phyloP scores from a whole-genome alignment of 1,140 invertebrate genomes.

The Subanguina moxae region DNA sequence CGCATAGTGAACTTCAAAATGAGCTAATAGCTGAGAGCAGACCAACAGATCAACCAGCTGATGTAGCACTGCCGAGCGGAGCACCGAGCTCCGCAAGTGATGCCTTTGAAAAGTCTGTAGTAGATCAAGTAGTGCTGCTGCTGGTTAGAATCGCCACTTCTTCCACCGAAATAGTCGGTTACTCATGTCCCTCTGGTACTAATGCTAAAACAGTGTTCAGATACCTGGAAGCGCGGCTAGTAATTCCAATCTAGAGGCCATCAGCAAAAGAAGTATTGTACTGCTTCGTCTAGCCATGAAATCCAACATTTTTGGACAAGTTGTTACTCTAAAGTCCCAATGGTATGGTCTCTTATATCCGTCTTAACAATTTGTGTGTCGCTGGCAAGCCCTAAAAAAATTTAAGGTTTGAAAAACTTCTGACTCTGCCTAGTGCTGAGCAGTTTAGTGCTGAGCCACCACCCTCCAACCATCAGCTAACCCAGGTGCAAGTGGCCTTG shows the following conservation, averaged over 20 bases:
- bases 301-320: slow-evolving; percentile 45
- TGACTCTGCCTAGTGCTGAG: slow-evolving; percentile 22
- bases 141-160: slow-evolving; percentile 4
- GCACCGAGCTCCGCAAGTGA: no score
- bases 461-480: slow-evolving; percentile 12
- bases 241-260: slow-evolving; percentile 15
- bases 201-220: background rate
- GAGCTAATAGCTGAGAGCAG: no score
- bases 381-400: slow-evolving; percentile 11
- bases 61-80: no score
- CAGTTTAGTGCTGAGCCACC: slow-evolving; percentile 7
- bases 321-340: slow-evolving; percentile 26
- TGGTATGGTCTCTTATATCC: slow-evolving; percentile 20
- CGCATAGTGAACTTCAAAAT: no score
- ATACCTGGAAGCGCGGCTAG: slow-evolving; percentile 5
- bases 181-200: background rate
- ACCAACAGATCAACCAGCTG: no score
- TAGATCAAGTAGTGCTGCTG: background rate
- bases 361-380: slow-evolving; percentile 3
- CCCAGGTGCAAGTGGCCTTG: slow-evolving; percentile 8
- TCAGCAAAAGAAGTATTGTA: slow-evolving; percentile 21
- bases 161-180: background rate
- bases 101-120: slow-evolving; percentile 6
- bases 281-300: slow-evolving; percentile 45
- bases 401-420: slow-evolving; percentile 40